A percentile compares a stretch with the other conserved stretches of the same genome.
Evolutionary conservation across 2,113 vertebrate species (phyloP).

Genomic region (Coracopsis vasa): DNA sequence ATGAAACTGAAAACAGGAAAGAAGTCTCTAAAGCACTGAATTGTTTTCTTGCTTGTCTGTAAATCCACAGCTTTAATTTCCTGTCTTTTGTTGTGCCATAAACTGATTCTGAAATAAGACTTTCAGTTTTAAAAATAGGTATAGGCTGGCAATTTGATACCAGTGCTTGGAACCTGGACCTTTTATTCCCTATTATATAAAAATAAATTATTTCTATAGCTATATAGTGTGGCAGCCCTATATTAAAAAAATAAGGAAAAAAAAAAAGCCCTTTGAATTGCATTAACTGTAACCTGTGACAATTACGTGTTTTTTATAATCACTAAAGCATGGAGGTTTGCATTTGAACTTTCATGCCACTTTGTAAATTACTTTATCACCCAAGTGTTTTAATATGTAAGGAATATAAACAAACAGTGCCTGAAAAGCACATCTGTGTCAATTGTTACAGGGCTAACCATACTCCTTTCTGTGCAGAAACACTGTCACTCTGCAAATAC

Average conservation of each 20-base stretch:
- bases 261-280: not conserved
- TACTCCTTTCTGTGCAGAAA: not conserved
- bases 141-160: not conserved
- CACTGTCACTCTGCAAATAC: not conserved
- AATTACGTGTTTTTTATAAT: not conserved
- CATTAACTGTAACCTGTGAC: not conserved
- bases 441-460: not conserved
- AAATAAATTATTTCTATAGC: not conserved
- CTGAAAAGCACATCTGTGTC: not conserved
- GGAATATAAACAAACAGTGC: not conserved
- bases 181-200: not conserved
- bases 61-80: constrained; percentile 14
- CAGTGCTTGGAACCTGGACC: not conserved
- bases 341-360: not conserved
- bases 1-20: constrained; percentile 45
- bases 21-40: constrained; percentile 31
- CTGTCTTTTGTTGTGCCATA: constrained; percentile 66
- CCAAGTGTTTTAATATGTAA: not conserved
- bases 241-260: not conserved
- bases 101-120: not conserved
- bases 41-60: constrained; percentile 23
- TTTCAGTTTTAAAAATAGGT: not conserved
- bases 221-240: not conserved
- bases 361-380: not conserved
- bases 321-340: not conserved